Conservation (phyloP, 2,888 invertebrate species). For the Tinea pellionella region DNA sequence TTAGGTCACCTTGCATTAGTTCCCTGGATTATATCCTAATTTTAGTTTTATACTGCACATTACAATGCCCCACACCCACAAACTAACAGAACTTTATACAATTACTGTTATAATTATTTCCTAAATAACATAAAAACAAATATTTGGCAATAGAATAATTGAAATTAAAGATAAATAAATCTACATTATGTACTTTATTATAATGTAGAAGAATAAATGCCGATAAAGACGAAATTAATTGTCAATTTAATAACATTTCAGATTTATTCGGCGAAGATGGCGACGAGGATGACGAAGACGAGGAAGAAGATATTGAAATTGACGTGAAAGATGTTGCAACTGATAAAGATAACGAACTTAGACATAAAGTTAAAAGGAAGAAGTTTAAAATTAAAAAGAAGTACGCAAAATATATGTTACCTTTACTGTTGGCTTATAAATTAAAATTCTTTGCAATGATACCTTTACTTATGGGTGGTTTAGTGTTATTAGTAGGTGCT, state of each 20-base stretch:
- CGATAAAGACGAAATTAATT: not conserved
- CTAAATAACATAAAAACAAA: too few relatives aligned
- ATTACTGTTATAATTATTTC: too few relatives aligned
- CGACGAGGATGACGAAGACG: slow-evolving; percentile 39
- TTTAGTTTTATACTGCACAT: too few relatives aligned
- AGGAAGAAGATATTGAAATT: slow-evolving; percentile 33
- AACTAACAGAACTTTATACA: too few relatives aligned
- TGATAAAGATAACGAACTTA: slow-evolving; percentile 17
- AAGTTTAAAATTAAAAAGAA: slow-evolving; percentile 64
- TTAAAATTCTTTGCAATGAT: slow-evolving; percentile 83
- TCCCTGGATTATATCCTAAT: too few relatives aligned
- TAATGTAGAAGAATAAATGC: too few relatives aligned
- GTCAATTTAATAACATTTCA: slow-evolving; percentile 26
- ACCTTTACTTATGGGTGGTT: slow-evolving; percentile 78
- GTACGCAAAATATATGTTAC: slow-evolving; percentile 77
- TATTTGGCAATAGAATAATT: too few relatives aligned
- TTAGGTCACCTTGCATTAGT: too few relatives aligned
- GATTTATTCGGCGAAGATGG: slow-evolving; percentile 41
- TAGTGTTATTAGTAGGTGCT: slow-evolving; percentile 79
- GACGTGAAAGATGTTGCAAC: slow-evolving; percentile 24
- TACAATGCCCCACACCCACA: too few relatives aligned
- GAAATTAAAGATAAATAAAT: too few relatives aligned
- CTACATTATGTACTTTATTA: too few relatives aligned
- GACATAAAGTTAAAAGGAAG: slow-evolving; percentile 19
- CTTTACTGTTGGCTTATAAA: slow-evolving; percentile 84